Evolutionary conservation across 2,888 invertebrate species (phyloP).

Genomic region (Melikaiella ostensackeni): DNA sequence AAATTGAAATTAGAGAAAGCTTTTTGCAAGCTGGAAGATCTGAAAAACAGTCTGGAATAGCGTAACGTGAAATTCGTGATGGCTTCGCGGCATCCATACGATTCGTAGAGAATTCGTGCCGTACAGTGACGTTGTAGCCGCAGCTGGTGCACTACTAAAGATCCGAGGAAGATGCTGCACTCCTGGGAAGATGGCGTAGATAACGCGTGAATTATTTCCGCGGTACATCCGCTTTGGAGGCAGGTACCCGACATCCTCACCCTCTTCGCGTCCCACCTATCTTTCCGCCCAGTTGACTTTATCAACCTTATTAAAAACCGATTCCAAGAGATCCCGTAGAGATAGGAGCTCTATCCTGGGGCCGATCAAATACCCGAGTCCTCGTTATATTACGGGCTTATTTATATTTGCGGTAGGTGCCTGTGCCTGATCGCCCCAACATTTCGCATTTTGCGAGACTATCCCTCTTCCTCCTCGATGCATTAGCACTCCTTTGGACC

Average conservation of each 20-base stretch:
- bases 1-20: not conserved
- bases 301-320: slow-evolving; percentile 76
- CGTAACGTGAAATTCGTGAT: slow-evolving; percentile 13
- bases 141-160: slow-evolving; percentile 51
- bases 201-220: slow-evolving; percentile 74
- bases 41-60: not conserved
- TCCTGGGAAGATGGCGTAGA: slow-evolving; percentile 73
- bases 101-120: slow-evolving; percentile 22
- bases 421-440: not conserved
- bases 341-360: slow-evolving; percentile 66
- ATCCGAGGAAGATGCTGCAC: slow-evolving; percentile 69
- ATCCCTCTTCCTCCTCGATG: too few relatives aligned
- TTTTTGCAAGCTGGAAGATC: not conserved
- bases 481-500: slow-evolving; percentile 32
- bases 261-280: slow-evolving; percentile 57
- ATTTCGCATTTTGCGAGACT: slow-evolving; percentile 9
- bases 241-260: slow-evolving; percentile 55
- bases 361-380: slow-evolving; percentile 59
- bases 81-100: not conserved
- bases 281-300: slow-evolving; percentile 69
- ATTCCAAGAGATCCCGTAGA: slow-evolving; percentile 70
- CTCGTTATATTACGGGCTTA: slow-evolving; percentile 56
- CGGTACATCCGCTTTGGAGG: slow-evolving; percentile 56
- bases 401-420: slow-evolving; percentile 44
- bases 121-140: slow-evolving; percentile 22